phyloP scores from a whole-genome alignment of 2,113 vertebrate genomes.

The Saccopteryx bilineata region DNA sequence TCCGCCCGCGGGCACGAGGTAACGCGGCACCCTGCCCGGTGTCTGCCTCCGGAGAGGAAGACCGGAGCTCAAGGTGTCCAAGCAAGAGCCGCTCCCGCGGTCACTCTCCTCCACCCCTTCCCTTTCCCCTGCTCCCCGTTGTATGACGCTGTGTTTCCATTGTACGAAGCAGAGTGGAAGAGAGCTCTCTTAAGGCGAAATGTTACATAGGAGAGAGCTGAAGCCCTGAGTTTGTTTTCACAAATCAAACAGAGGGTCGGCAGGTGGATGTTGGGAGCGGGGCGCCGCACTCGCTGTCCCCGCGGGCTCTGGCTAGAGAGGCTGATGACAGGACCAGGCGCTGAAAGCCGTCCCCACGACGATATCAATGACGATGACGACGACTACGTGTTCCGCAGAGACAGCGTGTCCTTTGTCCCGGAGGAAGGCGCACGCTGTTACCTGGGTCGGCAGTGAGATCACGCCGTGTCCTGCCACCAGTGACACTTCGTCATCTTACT shows the following conservation, averaged over 20 bases:
- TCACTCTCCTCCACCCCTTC: background rate
- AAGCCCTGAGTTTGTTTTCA: background rate
- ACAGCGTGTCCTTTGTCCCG: constrained; percentile 73
- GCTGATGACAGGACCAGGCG: too few species aligned
- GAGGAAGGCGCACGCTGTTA: constrained; percentile 52
- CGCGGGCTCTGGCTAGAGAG: constrained; percentile 62
- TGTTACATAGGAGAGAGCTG: background rate
- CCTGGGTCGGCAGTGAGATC: background rate
- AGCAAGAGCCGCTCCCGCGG: background rate
- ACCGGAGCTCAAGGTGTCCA: background rate
- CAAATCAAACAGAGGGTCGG: constrained; percentile 6
- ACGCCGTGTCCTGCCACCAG: constrained; percentile 37
- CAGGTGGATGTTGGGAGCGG: background rate
- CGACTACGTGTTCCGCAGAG: constrained; percentile 19
- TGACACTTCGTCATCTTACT: constrained; percentile 47
- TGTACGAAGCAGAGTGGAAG: background rate
- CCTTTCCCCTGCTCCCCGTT: background rate
- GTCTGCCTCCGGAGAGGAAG: background rate
- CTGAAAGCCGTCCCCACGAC: too few species aligned
- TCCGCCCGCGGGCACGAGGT: fast-evolving
- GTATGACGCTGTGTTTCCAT: background rate
- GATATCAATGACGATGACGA: background rate
- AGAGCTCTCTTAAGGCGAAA: constrained; percentile 32
- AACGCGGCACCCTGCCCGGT: fast-evolving
- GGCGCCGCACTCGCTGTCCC: constrained; percentile 71